phyloP scores from a whole-genome alignment of 2,113 vertebrate species.

The Procavia capensis region DNA sequence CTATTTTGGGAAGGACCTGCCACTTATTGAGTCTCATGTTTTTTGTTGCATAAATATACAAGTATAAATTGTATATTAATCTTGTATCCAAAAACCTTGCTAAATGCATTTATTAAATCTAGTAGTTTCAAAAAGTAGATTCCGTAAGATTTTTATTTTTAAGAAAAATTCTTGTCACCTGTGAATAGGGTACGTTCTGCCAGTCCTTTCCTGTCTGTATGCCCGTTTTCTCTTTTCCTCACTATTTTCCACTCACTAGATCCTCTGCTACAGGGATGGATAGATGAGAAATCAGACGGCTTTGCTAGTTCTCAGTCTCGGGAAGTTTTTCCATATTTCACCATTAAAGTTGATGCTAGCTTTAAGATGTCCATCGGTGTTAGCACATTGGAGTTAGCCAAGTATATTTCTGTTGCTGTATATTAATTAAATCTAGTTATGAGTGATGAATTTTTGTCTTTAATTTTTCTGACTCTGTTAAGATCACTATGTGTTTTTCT shows the following conservation, averaged over 20 bases:
- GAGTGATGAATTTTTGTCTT: background rate
- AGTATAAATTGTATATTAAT: background rate
- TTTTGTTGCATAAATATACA: background rate
- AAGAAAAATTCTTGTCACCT: background rate
- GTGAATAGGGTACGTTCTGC: background rate
- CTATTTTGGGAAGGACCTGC: conserved; percentile 1
- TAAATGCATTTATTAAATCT: background rate
- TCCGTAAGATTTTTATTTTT: background rate
- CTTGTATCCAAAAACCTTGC: background rate
- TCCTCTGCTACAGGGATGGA: background rate
- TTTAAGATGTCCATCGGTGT: background rate
- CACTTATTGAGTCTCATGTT: background rate
- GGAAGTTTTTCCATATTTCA: background rate
- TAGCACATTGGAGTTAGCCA: background rate
- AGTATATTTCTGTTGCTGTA: background rate
- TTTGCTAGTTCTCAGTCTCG: background rate
- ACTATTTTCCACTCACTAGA: background rate
- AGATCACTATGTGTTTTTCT: background rate
- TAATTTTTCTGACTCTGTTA: background rate
- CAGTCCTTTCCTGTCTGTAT: background rate
- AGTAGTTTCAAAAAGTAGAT: background rate
- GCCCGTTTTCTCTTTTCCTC: background rate
- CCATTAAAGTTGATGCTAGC: background rate
- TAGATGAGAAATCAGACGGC: background rate
- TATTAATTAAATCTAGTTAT: background rate